Percentiles rank a stretch among this genome's conserved stretches.
These are phyloP conservation scores for Epizoanthus fatuus DNA, from an alignment of 92 coral and sea anemone species.

Conservation along the genomic window DNA sequence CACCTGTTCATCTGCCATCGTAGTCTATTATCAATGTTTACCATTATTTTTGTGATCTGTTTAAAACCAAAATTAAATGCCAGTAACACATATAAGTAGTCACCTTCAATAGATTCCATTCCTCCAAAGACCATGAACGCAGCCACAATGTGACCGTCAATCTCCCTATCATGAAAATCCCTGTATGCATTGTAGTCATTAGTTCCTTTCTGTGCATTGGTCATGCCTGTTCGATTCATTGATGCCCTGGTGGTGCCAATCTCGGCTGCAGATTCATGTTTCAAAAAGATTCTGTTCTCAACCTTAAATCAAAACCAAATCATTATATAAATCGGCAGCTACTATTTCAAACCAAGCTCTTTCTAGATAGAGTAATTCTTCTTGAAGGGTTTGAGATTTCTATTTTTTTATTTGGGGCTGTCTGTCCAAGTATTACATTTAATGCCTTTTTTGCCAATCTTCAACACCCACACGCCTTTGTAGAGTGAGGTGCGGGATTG, in stretches of 20 bases:
- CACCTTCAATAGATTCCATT: constrained; percentile 34
- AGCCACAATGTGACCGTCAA: constrained; percentile 37
- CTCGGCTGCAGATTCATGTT: constrained; percentile 39
- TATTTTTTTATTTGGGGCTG: no score
- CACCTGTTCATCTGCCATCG: no score
- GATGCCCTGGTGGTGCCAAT: constrained; percentile 39
- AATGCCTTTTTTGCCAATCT: background rate
- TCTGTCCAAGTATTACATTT: no score
- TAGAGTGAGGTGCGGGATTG: background rate
- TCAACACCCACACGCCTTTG: no score
- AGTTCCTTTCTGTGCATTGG: constrained; percentile 45
- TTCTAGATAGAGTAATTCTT: no score
- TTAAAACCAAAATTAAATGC: no score
- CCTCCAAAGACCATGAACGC: constrained; percentile 21
- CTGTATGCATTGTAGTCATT: constrained; percentile 48
- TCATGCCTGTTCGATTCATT: constrained; percentile 38
- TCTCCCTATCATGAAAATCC: constrained; percentile 42
- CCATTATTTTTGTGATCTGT: no score
- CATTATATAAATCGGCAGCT: background rate
- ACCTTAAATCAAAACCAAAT: constrained; percentile 21
- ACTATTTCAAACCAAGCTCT: no score
- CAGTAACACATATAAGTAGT: background rate
- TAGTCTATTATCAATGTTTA: no score
- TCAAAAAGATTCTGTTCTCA: constrained; percentile 33
- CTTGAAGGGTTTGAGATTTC: no score